A percentile compares a stretch with the other conserved stretches of the same genome.
phyloP scores from a whole-genome alignment of 1,140 invertebrate genomes.

The Polypedilum pembai region DNA sequence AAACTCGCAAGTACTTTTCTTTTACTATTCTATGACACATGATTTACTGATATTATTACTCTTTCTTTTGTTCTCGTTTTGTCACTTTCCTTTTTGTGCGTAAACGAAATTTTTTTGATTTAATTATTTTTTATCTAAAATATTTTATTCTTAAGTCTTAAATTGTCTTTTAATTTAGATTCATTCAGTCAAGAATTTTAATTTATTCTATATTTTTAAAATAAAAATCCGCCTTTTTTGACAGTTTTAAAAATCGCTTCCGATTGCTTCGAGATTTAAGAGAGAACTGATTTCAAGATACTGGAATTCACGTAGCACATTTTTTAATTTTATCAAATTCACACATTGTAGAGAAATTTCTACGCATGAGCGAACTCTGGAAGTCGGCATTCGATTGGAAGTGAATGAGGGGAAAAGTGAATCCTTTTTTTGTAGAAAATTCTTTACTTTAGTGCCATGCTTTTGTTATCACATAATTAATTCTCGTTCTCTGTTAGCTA shows the following conservation, averaged over 20 bases:
- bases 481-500: neutral
- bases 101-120: too few species aligned
- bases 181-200: too few species aligned
- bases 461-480: conserved; percentile 28
- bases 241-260: neutral
- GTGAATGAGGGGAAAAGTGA: neutral
- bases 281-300: neutral
- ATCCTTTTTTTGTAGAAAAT: neutral
- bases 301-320: neutral
- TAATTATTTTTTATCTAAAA: too few species aligned
- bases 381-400: neutral
- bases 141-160: too few species aligned
- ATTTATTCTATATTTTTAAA: too few species aligned
- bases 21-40: neutral
- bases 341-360: neutral
- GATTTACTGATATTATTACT: neutral
- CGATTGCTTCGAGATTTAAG: neutral
- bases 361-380: neutral
- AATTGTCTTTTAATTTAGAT: too few species aligned
- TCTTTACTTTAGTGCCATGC: neutral
- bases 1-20: neutral
- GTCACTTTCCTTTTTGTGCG: too few species aligned
- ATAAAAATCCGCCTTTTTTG: too few species aligned
- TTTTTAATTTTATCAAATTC: conserved; percentile 6
- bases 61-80: too few species aligned